A percentile compares a stretch with the other conserved stretches of the same genome.
These are phyloP conservation scores for Xerus rutilus DNA, from an alignment of 2,797 vertebrate species.

Conservation along the genomic window DNA sequence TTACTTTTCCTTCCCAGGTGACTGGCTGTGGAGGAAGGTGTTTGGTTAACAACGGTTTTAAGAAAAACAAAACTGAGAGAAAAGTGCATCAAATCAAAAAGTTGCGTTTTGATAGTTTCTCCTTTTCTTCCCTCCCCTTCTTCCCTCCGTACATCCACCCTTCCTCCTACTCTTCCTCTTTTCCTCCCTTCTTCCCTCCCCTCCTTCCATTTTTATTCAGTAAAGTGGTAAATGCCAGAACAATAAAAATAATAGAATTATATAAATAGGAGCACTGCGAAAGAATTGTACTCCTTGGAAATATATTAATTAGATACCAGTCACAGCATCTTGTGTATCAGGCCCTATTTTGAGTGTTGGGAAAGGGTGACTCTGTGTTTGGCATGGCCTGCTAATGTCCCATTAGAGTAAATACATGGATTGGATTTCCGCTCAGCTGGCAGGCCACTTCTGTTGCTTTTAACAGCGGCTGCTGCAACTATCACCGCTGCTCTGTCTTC, in stretches of 20 bases:
- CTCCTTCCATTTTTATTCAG: conserved; percentile 29
- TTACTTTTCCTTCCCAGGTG: not conserved
- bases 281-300: conserved; percentile 39
- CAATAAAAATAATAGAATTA: conserved; percentile 39
- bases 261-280: conserved; percentile 36
- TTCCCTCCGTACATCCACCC: fast-evolving
- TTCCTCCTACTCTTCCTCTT: fast-evolving
- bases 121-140: not conserved
- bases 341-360: not conserved
- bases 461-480: conserved; percentile 47
- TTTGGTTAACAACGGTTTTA: not conserved
- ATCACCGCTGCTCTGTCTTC: not conserved
- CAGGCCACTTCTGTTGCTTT: conserved; percentile 13
- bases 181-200: not conserved
- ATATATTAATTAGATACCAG: conserved; percentile 49
- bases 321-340: conserved; percentile 1
- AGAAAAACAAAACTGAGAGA: conserved; percentile 65
- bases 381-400: conserved; percentile 22
- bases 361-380: not conserved
- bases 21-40: conserved; percentile 65
- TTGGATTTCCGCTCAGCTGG: conserved; percentile 61
- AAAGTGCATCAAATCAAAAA: conserved; percentile 52
- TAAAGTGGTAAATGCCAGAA: not conserved
- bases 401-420: conserved; percentile 67
- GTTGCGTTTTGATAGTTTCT: not conserved